These are phyloP conservation scores for Virgularia gustaviana DNA, from an alignment of 92 coral and sea anemone species.

Conservation along the genomic window DNA sequence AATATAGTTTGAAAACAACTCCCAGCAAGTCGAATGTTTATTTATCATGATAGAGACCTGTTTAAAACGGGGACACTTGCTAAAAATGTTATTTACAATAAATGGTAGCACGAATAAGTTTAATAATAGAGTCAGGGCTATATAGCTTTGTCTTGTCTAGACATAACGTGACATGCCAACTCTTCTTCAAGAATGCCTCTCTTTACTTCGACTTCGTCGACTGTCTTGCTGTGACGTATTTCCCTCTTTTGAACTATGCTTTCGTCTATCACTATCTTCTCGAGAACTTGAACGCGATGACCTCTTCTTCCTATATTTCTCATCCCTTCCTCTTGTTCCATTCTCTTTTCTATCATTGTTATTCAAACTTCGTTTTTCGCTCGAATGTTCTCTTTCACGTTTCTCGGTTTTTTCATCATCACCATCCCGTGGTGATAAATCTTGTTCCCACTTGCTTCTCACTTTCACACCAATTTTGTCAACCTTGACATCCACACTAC, in stretches of 20 bases:
- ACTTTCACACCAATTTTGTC: not conserved
- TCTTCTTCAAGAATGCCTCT: not conserved
- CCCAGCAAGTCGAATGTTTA: not conserved
- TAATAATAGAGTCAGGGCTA: not conserved
- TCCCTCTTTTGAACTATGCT: not conserved
- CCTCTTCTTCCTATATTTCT: not conserved
- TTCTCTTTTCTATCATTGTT: not conserved
- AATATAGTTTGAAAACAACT: not conserved
- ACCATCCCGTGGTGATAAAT: not conserved
- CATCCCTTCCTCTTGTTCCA: not conserved
- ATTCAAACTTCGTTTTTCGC: not conserved
- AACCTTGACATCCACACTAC: not conserved
- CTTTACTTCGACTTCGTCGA: not conserved
- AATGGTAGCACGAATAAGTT: not conserved
- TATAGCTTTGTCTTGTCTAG: too few relatives aligned
- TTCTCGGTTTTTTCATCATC: not conserved
- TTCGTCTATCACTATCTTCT: not conserved
- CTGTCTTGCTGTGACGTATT: not conserved
- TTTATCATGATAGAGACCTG: not conserved
- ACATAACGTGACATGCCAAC: slow-evolving; percentile 5
- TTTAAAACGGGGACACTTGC: not conserved
- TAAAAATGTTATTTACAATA: not conserved
- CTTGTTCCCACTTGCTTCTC: not conserved
- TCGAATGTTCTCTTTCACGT: not conserved
- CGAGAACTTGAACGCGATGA: slow-evolving; percentile 14